Conservation (phyloP, 23 tunicate genomes). For the Aplidium turbinatum region DNA sequence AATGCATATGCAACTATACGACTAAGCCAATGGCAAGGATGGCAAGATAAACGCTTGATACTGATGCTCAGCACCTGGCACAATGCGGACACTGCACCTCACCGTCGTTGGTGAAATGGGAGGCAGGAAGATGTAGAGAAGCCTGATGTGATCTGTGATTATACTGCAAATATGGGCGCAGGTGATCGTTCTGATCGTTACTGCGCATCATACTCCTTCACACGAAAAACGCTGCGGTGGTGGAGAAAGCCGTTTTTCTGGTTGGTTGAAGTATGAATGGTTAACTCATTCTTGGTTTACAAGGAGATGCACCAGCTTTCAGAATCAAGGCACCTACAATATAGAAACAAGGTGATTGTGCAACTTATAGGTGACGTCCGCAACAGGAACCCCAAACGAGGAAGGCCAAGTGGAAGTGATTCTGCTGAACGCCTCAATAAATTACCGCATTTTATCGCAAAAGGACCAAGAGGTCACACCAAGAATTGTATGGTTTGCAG, state of each 20-base stretch:
- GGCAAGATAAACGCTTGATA: not conserved
- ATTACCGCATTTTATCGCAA: not conserved
- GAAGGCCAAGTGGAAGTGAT: constrained; percentile 1
- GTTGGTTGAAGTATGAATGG: too few relatives aligned
- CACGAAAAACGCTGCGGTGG: too few relatives aligned
- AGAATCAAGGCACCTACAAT: not conserved
- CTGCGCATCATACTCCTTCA: too few relatives aligned
- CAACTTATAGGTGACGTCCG: not conserved
- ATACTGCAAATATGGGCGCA: too few relatives aligned
- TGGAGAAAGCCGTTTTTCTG: too few relatives aligned
- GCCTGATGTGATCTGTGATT: too few relatives aligned
- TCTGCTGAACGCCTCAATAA: not conserved
- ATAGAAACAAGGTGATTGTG: not conserved
- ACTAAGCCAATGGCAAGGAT: not conserved
- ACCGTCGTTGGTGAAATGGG: too few relatives aligned
- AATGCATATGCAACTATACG: not conserved
- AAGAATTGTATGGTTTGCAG: constrained; percentile 2
- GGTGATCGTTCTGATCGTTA: too few relatives aligned
- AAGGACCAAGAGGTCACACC: not conserved
- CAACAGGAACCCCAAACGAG: not conserved
- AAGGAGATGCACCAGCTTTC: not conserved
- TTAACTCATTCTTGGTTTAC: too few relatives aligned
- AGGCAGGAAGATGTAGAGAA: too few relatives aligned
- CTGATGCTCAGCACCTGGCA: too few relatives aligned
- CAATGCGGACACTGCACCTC: too few relatives aligned